Evolutionary conservation across 2,113 vertebrate genomes (phyloP).

Genomic region (Tenrec ecaudatus): DNA sequence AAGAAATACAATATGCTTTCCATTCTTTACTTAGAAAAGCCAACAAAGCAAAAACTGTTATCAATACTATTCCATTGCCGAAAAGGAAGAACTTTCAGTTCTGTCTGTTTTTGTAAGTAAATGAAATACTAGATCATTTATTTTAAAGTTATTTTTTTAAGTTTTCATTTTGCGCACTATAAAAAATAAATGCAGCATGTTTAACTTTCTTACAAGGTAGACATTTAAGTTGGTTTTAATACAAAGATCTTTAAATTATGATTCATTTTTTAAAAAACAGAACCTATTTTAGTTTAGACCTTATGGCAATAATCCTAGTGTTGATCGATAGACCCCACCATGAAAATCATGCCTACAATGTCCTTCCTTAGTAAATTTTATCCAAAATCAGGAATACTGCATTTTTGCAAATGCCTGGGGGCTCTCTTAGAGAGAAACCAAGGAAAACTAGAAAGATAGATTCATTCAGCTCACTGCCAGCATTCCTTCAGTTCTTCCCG

Average conservation of each 20-base stretch:
- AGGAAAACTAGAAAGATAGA: neutral
- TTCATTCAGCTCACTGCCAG: neutral
- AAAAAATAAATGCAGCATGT: neutral
- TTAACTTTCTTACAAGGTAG: conserved; percentile 18
- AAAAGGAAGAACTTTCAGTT: neutral
- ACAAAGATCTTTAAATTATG: conserved; percentile 5
- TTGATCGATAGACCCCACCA: conserved; percentile 45
- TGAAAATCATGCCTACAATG: conserved; percentile 1
- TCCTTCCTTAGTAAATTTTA: conserved; percentile 22
- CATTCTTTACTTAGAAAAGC: neutral
- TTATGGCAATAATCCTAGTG: conserved; percentile 4
- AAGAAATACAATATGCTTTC: neutral
- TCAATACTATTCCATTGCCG: neutral
- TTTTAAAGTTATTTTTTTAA: neutral
- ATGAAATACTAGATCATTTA: neutral
- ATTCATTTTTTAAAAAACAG: neutral
- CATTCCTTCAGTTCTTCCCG: neutral
- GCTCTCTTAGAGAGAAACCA: conserved; percentile 12
- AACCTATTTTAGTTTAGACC: conserved; percentile 35
- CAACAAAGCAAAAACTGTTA: neutral
- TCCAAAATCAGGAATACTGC: neutral
- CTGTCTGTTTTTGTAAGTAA: neutral
- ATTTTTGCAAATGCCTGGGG: neutral
- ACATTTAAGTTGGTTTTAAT: conserved; percentile 17
- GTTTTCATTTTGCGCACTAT: conserved; percentile 11